Percentiles rank a stretch among this genome's conserved stretches.
Conservation (phyloP, 1,140 invertebrate species). For the Trichomalopsis sarcophagae region DNA sequence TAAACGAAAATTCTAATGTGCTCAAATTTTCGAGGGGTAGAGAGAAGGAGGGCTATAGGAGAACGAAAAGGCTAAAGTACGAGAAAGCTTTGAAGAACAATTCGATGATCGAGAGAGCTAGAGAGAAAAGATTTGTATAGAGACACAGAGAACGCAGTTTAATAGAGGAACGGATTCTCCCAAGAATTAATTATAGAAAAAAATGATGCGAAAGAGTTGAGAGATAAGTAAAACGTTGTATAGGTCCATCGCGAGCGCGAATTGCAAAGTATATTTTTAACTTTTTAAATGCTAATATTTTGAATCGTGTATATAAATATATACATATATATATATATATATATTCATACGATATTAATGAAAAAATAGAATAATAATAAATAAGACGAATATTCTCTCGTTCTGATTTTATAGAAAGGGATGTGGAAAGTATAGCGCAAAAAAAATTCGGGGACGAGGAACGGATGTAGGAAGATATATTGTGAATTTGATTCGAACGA, state of each 20-base stretch:
- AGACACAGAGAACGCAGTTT: constrained; percentile 21
- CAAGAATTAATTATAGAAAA: constrained; percentile 49
- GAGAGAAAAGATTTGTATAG: constrained; percentile 24
- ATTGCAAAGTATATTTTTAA: constrained; percentile 75
- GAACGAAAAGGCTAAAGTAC: background rate
- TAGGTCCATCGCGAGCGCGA: constrained; percentile 72
- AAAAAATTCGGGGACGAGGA: constrained; percentile 22
- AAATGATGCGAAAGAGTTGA: constrained; percentile 42
- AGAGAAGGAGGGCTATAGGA: background rate
- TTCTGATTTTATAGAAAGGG: constrained; percentile 64
- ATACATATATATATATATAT: constrained; percentile 51
- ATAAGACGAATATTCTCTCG: constrained; percentile 61
- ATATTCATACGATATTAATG: constrained; percentile 67
- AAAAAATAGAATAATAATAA: constrained; percentile 38
- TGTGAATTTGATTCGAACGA: constrained; percentile 42
- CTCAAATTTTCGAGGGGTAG: constrained; percentile 58
- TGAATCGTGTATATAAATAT: constrained; percentile 66
- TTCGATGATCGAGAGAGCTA: background rate
- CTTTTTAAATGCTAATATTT: constrained; percentile 73
- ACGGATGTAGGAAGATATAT: constrained; percentile 55
- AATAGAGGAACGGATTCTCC: constrained; percentile 36
- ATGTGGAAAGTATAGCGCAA: constrained; percentile 42
- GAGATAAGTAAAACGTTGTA: constrained; percentile 58
- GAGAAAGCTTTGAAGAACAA: background rate
- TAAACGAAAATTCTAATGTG: constrained; percentile 58